phyloP scores from a whole-genome alignment of 2,797 vertebrate species.

The Danio albolineatus region DNA sequence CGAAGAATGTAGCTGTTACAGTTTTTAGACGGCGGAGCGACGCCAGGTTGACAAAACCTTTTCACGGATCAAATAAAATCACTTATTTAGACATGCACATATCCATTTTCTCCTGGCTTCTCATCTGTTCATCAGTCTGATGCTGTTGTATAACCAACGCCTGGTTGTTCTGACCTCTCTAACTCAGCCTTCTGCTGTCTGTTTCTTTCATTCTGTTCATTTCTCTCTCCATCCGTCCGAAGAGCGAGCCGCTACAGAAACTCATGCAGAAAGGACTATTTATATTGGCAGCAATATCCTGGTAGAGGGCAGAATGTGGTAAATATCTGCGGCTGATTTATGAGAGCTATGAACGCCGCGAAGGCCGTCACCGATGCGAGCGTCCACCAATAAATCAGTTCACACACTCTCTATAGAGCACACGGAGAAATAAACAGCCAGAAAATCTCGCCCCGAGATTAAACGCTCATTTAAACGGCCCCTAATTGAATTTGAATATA shows the following conservation, averaged over 20 bases:
- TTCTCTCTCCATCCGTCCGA: background rate
- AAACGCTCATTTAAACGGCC: slow-evolving; percentile 5
- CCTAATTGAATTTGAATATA: slow-evolving; percentile 15
- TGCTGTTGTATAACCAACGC: slow-evolving; percentile 19
- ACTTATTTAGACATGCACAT: background rate
- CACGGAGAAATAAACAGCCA: slow-evolving; percentile 21
- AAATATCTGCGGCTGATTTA: slow-evolving; percentile 7
- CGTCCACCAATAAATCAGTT: slow-evolving; percentile 11
- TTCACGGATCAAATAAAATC: background rate
- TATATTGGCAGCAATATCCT: background rate
- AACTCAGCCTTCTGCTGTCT: slow-evolving; percentile 20
- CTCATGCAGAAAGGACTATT: background rate
- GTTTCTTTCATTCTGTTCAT: slow-evolving; percentile 19
- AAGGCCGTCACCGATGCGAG: background rate
- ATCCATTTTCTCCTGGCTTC: background rate
- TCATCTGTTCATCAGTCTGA: slow-evolving; percentile 7
- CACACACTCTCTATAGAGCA: slow-evolving; percentile 7
- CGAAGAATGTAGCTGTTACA: too few relatives aligned
- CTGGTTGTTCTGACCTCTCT: slow-evolving; percentile 31
- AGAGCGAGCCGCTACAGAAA: background rate
- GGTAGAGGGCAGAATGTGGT: background rate
- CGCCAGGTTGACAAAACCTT: too few relatives aligned
- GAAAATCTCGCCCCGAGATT: background rate
- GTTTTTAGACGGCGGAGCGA: too few relatives aligned
- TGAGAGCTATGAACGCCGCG: background rate